A percentile compares a stretch with the other conserved stretches of the same genome.
phyloP scores from a whole-genome alignment of 2,797 vertebrate genomes.

The Labeo calbasu region DNA sequence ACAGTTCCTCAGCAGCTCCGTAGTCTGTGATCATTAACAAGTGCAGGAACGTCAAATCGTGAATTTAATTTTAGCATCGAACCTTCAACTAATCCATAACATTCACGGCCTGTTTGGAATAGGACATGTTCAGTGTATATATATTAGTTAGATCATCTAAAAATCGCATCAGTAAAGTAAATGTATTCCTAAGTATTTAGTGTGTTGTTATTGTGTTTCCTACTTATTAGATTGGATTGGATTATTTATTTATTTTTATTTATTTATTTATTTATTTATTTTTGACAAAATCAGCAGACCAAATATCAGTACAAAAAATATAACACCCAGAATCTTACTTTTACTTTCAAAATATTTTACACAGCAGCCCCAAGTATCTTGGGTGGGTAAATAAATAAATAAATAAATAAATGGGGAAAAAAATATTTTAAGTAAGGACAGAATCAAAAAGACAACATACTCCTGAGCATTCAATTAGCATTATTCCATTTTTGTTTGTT shows the following conservation, averaged over 20 bases:
- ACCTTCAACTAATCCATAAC: conserved; percentile 18
- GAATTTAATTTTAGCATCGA: conserved; percentile 26
- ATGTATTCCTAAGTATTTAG: too few species aligned
- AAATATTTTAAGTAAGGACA: not conserved
- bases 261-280: too few species aligned
- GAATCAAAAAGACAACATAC: not conserved
- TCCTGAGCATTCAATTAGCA: not conserved
- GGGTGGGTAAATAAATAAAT: too few species aligned
- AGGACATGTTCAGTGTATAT: not conserved
- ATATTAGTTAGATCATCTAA: not conserved
- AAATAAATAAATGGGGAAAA: not conserved
- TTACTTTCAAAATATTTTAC: too few species aligned
- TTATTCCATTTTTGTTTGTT: not conserved
- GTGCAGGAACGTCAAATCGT: conserved; percentile 24
- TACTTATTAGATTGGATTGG: too few species aligned
- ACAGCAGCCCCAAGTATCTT: too few species aligned
- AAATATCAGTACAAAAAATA: not conserved
- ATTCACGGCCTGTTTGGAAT: not conserved
- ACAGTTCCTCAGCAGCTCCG: conserved; percentile 35
- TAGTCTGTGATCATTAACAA: conserved; percentile 42
- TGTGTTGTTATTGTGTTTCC: not conserved
- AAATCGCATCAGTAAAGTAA: not conserved
- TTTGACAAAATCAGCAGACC: not conserved
- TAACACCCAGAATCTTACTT: not conserved
- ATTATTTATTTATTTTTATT: too few species aligned